Conservation (phyloP, 2,888 invertebrate genomes). For the Archips crataeganus region DNA sequence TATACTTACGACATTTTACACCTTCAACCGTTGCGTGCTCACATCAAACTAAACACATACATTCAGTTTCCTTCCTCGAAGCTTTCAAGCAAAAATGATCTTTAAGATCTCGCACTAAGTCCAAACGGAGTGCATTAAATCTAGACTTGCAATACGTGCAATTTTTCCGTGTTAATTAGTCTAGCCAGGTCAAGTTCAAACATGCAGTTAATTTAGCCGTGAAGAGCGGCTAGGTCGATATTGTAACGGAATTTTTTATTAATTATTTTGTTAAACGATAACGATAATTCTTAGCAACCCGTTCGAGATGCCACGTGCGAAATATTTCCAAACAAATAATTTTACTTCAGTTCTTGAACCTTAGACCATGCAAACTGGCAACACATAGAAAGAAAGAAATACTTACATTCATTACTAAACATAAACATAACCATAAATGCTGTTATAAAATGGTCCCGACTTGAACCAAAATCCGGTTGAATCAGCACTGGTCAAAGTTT, state of each 20-base stretch:
- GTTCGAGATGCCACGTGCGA: no score
- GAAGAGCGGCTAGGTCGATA: conserved; percentile 44
- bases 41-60: conserved; percentile 45
- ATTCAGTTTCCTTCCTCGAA: conserved; percentile 26
- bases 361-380: no score
- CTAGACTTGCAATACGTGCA: conserved; percentile 47
- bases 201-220: conserved; percentile 57
- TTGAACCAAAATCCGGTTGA: no score
- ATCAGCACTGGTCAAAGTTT: no score
- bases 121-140: background rate
- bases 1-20: conserved; percentile 49
- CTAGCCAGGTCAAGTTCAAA: conserved; percentile 66
- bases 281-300: background rate
- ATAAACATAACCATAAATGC: no score
- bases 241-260: conserved; percentile 24
- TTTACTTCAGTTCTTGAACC: no score
- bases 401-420: no score
- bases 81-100: conserved; percentile 38
- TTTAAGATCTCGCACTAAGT: conserved; percentile 23
- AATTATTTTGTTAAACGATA: background rate
- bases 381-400: no score
- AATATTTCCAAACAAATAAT: no score
- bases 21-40: conserved; percentile 59
- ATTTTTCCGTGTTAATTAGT: conserved; percentile 49
- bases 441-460: no score